Evolutionary conservation across 2,797 vertebrate species (phyloP).

Genomic region (Anniella stebbinsi): DNA sequence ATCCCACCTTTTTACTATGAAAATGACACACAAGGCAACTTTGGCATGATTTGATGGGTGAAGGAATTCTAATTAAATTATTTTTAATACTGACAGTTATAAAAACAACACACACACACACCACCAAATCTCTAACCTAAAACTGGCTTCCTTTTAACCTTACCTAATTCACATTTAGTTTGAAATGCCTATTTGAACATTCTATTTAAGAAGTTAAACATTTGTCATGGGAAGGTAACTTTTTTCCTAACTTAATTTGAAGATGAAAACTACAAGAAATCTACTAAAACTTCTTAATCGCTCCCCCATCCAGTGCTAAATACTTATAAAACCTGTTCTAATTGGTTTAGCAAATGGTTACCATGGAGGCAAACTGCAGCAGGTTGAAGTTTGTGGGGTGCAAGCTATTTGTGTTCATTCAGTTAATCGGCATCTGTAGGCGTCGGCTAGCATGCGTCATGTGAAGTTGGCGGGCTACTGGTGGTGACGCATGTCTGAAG

Average conservation of each 20-base stretch:
- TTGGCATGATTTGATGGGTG: background rate
- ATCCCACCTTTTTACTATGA: too few relatives aligned
- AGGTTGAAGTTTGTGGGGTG: background rate
- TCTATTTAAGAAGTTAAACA: background rate
- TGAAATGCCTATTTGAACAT: background rate
- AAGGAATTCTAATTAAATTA: background rate
- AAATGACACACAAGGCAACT: background rate
- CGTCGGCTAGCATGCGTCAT: slow-evolving; percentile 15
- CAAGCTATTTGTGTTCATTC: slow-evolving; percentile 45
- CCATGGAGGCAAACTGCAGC: slow-evolving; percentile 8
- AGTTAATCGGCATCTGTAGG: slow-evolving; percentile 17
- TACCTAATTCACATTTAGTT: background rate
- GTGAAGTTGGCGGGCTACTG: slow-evolving; percentile 42
- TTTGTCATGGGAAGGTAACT: background rate
- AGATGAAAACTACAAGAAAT: background rate
- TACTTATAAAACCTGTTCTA: slow-evolving; percentile 22
- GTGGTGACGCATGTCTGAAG: slow-evolving; percentile 48
- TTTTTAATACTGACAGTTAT: background rate
- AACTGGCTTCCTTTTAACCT: background rate
- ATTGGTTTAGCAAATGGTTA: background rate
- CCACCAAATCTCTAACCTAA: background rate
- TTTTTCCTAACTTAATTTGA: background rate
- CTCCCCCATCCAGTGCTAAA: background rate
- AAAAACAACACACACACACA: too few relatives aligned
- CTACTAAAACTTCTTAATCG: background rate